These are phyloP conservation scores for Leptinotarsa rubiginosa DNA, from an alignment of 2,888 invertebrate genomes.

Conservation along the genomic window DNA sequence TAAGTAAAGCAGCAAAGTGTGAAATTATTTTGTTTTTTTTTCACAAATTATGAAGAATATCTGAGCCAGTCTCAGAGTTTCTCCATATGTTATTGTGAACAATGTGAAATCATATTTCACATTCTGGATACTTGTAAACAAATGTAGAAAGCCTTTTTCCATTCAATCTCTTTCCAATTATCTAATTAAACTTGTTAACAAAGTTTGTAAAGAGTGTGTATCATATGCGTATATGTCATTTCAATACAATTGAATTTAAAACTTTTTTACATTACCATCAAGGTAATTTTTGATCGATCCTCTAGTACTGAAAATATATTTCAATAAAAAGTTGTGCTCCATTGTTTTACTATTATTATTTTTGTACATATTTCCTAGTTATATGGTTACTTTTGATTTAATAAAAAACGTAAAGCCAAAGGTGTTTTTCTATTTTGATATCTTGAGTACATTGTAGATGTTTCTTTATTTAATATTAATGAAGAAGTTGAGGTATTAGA, in stretches of 20 bases:
- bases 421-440: neutral
- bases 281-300: slow-evolving; percentile 30
- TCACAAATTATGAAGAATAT: no score
- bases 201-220: slow-evolving; percentile 14
- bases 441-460: no score
- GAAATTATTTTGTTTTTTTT: no score
- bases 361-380: slow-evolving; percentile 46
- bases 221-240: slow-evolving; percentile 1
- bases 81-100: neutral
- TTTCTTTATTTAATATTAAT: neutral
- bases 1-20: no score
- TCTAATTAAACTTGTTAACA: neutral
- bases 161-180: slow-evolving; percentile 3
- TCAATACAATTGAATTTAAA: neutral
- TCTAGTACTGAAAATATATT: slow-evolving; percentile 36
- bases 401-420: slow-evolving; percentile 37
- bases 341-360: slow-evolving; percentile 39
- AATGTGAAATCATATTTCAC: neutral
- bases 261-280: slow-evolving; percentile 11
- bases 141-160: neutral
- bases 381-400: slow-evolving; percentile 46
- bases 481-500: neutral
- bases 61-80: no score
- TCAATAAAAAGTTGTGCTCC: slow-evolving; percentile 45
- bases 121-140: neutral